Percentiles rank a stretch among this genome's conserved stretches.
Conservation (phyloP, 2,888 invertebrate species). For the Pammene aurita region DNA sequence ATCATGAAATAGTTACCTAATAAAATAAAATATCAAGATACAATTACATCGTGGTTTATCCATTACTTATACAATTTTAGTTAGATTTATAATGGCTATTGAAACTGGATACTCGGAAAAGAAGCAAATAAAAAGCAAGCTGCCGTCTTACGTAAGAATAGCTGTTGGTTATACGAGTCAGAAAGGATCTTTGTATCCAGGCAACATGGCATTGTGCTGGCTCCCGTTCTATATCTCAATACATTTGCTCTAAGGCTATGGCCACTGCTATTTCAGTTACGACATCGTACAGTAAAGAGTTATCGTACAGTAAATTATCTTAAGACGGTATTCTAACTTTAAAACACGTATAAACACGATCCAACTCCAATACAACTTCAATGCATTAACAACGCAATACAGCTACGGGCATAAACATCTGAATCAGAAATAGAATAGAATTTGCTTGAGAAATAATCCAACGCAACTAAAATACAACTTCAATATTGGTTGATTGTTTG, state of each 20-base stretch:
- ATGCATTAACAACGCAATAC: too few relatives aligned
- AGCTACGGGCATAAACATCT: too few relatives aligned
- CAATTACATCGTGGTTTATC: neutral
- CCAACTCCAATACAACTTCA: too few relatives aligned
- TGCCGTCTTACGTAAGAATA: conserved; percentile 26
- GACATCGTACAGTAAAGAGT: conserved; percentile 11
- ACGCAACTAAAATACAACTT: too few relatives aligned
- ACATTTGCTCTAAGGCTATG: neutral
- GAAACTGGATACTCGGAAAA: conserved; percentile 24
- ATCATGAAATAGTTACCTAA: too few relatives aligned
- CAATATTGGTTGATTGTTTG: too few relatives aligned
- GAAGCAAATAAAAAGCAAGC: conserved; percentile 22
- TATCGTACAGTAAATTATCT: conserved; percentile 5
- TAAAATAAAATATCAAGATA: neutral
- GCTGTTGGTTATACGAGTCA: conserved; percentile 19
- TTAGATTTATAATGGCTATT: neutral
- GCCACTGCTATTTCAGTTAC: neutral
- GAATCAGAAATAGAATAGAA: too few relatives aligned
- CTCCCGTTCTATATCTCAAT: neutral
- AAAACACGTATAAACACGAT: too few relatives aligned
- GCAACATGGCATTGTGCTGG: conserved; percentile 29
- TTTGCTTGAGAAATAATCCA: too few relatives aligned
- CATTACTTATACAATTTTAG: neutral
- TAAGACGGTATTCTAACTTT: neutral
- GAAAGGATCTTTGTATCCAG: conserved; percentile 36